Conservation (phyloP, 2,113 vertebrate species). For the Nothocercus julius region DNA sequence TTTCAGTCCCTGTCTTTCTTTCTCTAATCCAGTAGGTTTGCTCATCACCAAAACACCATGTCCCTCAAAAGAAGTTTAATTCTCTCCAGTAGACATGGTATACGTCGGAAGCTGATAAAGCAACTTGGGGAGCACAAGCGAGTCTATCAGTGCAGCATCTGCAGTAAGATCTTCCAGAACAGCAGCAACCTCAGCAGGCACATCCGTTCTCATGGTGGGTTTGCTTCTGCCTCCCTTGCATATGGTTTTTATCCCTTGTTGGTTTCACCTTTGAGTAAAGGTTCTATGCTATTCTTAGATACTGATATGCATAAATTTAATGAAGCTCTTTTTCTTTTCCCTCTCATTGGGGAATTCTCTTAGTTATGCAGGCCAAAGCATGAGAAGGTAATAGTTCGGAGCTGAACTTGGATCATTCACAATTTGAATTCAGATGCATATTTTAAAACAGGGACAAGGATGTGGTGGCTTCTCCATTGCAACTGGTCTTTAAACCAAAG, state of each 20-base stretch:
- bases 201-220: constrained; percentile 93
- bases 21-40: constrained; percentile 72
- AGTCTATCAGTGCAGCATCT: constrained; percentile 91
- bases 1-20: constrained; percentile 55
- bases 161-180: constrained; percentile 97
- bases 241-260: not conserved
- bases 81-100: constrained; percentile 79
- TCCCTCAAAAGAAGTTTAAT: constrained; percentile 79
- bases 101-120: constrained; percentile 80
- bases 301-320: not conserved
- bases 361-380: not conserved
- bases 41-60: constrained; percentile 74
- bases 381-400: not conserved
- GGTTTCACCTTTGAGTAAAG: not conserved
- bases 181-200: constrained; percentile 99
- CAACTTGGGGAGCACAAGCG: constrained; percentile 90
- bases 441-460: not conserved
- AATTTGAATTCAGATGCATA: not conserved
- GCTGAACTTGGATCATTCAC: not conserved
- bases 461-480: not conserved
- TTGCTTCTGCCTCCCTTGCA: not conserved
- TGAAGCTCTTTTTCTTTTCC: not conserved
- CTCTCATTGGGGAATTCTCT: not conserved
- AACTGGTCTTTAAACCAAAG: not conserved
- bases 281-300: not conserved